Base-by-base conservation (phyloP, 2,797 vertebrate species). In the Capromys pilorides region DNA sequence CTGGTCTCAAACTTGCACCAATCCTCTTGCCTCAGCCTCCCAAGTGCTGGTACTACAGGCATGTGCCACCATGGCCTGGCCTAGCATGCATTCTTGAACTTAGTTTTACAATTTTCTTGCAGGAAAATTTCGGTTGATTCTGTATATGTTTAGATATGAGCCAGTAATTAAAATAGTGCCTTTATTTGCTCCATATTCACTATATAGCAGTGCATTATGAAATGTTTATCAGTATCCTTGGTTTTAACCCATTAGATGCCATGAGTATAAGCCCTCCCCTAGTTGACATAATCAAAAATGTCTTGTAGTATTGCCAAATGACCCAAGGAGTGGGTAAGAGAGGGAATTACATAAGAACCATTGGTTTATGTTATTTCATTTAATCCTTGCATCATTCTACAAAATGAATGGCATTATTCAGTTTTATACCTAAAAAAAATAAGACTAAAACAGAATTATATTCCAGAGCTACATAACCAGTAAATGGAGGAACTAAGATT, bases 381-480 rank as follows among this genome's bases (percentile, higher is more conserved):
- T 95, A 93, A 91, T 28, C 26, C 36, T 89, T 91, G 69, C 10
- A 31, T 59, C 79, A 94, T 69, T 49, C 57, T 91, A 1, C 61
- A 24, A 94, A 96, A 95, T 33, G 66, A 94, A 87, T 51, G 22
- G 7, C 33, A 69, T 67, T 83, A 89, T 54, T 14, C 7, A 86
- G 36, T 81, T 94, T 90, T 85, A 82, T 41, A 89, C 14, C 28
- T 87, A 18, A 80, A 94, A 4, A 84, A 94, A 94, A 86, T 80
- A 86, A 88, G 4, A 5, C 59, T 85, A 67, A 93, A 91, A 80
- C 18, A 77, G 7, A 9, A 49, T 75, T 78, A 8, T 84, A 71
- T 79, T 49, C 36, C 57, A 61, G 49, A 88, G 1, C 89, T 16
- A 87, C n/a, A 78, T 10, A 86, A 45, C 12, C 62, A 93, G 57